Percentiles rank a stretch among this genome's conserved stretches.
phyloP scores from a whole-genome alignment of 2,113 vertebrate genomes.

The Panthera leo region DNA sequence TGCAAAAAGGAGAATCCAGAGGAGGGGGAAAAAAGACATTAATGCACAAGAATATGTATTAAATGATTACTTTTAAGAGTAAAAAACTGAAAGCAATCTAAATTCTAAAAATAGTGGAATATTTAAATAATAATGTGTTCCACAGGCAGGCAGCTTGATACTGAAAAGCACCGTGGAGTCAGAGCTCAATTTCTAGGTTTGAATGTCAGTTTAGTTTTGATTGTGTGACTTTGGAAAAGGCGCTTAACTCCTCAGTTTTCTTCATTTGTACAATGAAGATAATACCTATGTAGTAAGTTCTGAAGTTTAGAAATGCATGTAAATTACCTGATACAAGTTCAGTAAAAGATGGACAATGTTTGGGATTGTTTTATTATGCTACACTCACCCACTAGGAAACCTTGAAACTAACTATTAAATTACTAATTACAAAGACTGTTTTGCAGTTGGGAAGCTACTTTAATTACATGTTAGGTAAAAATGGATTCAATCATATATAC shows the following conservation, averaged over 20 bases:
- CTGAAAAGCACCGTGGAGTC: background rate
- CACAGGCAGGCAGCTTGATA: background rate
- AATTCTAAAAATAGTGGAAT: background rate
- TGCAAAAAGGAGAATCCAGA: background rate
- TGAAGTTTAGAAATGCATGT: background rate
- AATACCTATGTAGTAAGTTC: background rate
- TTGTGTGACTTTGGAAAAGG: background rate
- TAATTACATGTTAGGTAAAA: slow-evolving; percentile 6
- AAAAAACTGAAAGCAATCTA: background rate
- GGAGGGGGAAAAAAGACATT: background rate
- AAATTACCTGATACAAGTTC: background rate
- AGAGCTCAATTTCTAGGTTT: background rate
- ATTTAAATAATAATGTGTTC: background rate
- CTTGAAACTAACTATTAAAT: background rate
- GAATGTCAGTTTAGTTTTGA: background rate
- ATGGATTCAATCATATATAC: background rate
- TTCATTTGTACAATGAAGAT: background rate
- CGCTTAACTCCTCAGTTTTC: background rate
- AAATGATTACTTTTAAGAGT: background rate
- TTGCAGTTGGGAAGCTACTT: slow-evolving; percentile 16
- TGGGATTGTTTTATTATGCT: background rate
- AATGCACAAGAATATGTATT: background rate
- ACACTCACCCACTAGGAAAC: background rate
- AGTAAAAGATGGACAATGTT: background rate
- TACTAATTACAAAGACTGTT: background rate